Conservation (phyloP, 2,888 invertebrate species). For the Dryobotodes eremita region DNA sequence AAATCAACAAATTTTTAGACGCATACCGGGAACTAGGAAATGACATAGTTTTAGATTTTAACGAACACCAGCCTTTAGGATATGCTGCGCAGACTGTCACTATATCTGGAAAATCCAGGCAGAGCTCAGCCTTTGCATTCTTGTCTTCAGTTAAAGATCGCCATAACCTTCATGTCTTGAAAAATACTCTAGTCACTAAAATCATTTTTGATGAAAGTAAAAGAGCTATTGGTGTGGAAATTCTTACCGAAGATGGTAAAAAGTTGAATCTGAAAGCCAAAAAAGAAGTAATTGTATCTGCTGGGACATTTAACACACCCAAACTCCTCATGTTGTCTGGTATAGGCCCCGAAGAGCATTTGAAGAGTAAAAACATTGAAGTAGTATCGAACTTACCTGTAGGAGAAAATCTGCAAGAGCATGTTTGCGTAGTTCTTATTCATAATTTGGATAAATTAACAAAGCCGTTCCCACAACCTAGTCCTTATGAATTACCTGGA, state of each 20-base stretch:
- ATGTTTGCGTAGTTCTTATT: constrained; percentile 58
- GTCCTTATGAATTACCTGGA: constrained; percentile 60
- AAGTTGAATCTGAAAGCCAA: constrained; percentile 63
- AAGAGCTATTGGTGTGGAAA: constrained; percentile 68
- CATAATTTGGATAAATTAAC: constrained; percentile 76
- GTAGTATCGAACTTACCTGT: constrained; percentile 74
- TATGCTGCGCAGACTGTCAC: constrained; percentile 64
- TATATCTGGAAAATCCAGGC: constrained; percentile 76
- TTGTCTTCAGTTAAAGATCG: constrained; percentile 67
- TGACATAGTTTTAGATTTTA: constrained; percentile 71
- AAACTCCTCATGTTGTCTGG: constrained; percentile 76
- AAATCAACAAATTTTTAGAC: constrained; percentile 67
- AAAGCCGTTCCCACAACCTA: constrained; percentile 74
- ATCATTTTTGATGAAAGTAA: constrained; percentile 66
- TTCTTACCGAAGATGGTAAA: constrained; percentile 59
- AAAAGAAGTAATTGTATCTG: constrained; percentile 74
- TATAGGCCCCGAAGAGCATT: constrained; percentile 72
- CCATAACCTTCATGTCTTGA: constrained; percentile 72
- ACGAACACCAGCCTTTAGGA: constrained; percentile 76
- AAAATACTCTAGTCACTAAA: constrained; percentile 70
- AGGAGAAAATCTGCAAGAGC: constrained; percentile 76
- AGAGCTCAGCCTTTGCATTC: constrained; percentile 84
- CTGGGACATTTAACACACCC: constrained; percentile 73
- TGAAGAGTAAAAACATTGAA: constrained; percentile 70
- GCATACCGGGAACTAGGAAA: constrained; percentile 82